These are phyloP conservation scores for Cryptus viduatorius DNA, from an alignment of 2,888 invertebrate species.

Conservation along the genomic window DNA sequence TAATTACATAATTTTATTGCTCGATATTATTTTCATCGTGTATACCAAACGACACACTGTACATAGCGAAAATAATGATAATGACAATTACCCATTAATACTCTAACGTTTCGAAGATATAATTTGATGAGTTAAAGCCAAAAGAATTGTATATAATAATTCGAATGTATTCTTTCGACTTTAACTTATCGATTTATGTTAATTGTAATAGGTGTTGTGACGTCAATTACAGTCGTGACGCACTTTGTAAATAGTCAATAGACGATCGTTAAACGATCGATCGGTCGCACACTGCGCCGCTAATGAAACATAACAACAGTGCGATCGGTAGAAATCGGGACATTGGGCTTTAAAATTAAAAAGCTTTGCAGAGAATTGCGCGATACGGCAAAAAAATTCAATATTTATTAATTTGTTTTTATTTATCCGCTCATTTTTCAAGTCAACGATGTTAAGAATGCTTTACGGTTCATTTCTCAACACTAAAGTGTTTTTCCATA, in stretches of 20 bases:
- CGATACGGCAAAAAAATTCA: neutral
- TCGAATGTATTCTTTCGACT: neutral
- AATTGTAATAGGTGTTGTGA: conserved; percentile 44
- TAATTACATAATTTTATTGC: conserved; percentile 55
- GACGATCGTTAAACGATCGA: conserved; percentile 12
- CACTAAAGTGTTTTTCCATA: too few relatives aligned
- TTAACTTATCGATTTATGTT: conserved; percentile 7
- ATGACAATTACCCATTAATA: conserved; percentile 44
- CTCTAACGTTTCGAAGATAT: conserved; percentile 19
- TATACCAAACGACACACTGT: conserved; percentile 20
- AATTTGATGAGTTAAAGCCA: conserved; percentile 6
- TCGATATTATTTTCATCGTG: conserved; percentile 61
- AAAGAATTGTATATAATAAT: neutral
- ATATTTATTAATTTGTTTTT: conserved; percentile 3
- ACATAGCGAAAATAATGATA: conserved; percentile 33
- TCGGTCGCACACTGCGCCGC: conserved; percentile 10
- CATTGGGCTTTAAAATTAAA: conserved; percentile 28
- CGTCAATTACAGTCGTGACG: conserved; percentile 28
- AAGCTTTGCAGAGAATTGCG: neutral
- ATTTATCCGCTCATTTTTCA: too few relatives aligned
- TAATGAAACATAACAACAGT: conserved; percentile 26
- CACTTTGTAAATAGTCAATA: conserved; percentile 60
- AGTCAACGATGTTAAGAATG: too few relatives aligned
- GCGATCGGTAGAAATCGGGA: conserved; percentile 1
- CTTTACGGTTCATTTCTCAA: too few relatives aligned